Conservation (phyloP, 1,140 invertebrate genomes). For the Antheraea pernyi region DNA sequence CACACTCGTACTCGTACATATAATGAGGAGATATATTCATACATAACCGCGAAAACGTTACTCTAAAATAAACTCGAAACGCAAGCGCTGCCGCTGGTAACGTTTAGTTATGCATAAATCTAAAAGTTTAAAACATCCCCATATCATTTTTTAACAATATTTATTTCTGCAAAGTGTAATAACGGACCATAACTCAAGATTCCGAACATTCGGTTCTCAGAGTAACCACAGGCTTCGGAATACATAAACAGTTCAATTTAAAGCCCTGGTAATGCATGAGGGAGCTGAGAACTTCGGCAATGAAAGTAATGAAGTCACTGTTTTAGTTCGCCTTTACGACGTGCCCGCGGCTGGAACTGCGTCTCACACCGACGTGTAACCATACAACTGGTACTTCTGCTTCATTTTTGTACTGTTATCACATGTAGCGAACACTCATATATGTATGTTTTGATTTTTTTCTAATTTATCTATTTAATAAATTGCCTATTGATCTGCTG, state of each 20-base stretch:
- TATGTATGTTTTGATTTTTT: too few relatives aligned
- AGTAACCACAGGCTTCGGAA: conserved; percentile 30
- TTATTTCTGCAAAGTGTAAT: conserved; percentile 3
- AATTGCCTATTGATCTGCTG: too few relatives aligned
- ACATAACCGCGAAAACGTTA: too few relatives aligned
- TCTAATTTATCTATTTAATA: too few relatives aligned
- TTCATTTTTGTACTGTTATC: background rate
- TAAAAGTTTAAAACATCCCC: background rate
- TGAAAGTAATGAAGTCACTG: conserved; percentile 36
- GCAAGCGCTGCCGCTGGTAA: background rate
- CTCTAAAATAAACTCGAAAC: background rate
- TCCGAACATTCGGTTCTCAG: conserved; percentile 19
- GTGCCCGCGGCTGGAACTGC: conserved; percentile 17
- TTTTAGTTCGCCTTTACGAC: conserved; percentile 33
- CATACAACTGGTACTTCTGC: background rate
- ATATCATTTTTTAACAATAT: background rate
- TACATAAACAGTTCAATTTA: conserved; percentile 55
- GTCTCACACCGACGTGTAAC: conserved; percentile 24
- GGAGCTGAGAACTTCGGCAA: conserved; percentile 37
- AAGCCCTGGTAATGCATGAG: conserved; percentile 38
- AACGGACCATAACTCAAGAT: conserved; percentile 19
- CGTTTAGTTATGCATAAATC: background rate
- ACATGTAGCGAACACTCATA: too few relatives aligned
- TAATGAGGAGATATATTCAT: too few relatives aligned
- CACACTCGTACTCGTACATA: too few relatives aligned